Evolutionary conservation across 2,888 invertebrate genomes (phyloP).

Genomic region (Tricholauxania praeusta): DNA sequence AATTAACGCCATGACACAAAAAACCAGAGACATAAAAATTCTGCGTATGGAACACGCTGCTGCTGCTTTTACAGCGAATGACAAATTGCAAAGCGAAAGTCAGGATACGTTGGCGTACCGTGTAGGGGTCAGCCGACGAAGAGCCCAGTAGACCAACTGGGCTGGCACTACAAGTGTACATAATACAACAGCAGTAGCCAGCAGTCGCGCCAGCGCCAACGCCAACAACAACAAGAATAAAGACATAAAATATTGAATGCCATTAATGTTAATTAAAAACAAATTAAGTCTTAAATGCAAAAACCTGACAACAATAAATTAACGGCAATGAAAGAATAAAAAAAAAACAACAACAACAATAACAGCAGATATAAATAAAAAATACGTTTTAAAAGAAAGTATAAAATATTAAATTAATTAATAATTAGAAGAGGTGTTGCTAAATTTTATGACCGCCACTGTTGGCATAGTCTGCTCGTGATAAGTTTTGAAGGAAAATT

Average conservation of each 20-base stretch:
- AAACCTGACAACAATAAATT: constrained; percentile 5
- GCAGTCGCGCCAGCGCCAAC: not conserved
- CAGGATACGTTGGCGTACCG: too few relatives aligned
- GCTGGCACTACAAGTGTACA: too few relatives aligned
- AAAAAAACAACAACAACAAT: not conserved
- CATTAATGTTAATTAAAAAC: constrained; percentile 21
- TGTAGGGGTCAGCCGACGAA: too few relatives aligned
- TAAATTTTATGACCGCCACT: not conserved
- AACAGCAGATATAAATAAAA: not conserved
- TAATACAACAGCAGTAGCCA: too few relatives aligned
- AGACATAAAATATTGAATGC: not conserved
- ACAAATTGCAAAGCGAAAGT: too few relatives aligned
- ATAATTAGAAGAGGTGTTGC: constrained; percentile 9
- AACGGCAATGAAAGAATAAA: not conserved
- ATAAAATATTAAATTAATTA: constrained; percentile 1
- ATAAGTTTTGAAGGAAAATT: too few relatives aligned
- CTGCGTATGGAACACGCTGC: too few relatives aligned
- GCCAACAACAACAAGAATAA: not conserved
- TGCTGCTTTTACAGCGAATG: too few relatives aligned
- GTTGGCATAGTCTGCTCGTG: not conserved
- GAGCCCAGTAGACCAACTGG: too few relatives aligned
- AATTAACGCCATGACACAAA: too few relatives aligned
- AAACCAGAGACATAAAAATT: too few relatives aligned
- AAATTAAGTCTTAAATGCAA: constrained; percentile 17
- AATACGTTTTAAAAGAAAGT: not conserved